These are phyloP conservation scores for Avahi laniger DNA, from an alignment of 2,797 vertebrate genomes.

Conservation along the genomic window DNA sequence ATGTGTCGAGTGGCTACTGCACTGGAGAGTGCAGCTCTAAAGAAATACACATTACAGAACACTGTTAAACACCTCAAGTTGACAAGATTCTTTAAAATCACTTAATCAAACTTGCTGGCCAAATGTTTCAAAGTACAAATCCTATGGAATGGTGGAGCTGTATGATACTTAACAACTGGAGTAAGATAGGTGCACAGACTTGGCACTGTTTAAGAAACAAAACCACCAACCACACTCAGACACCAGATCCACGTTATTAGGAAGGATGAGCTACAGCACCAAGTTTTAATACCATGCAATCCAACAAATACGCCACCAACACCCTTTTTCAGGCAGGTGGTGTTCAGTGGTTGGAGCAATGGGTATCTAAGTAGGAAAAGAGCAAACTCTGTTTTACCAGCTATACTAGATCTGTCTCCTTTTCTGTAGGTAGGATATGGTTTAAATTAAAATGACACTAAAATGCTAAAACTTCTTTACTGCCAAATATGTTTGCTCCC, in stretches of 20 bases:
- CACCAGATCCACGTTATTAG: neutral
- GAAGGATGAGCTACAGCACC: neutral
- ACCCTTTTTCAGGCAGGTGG: neutral
- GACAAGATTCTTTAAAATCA: neutral
- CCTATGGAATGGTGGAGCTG: neutral
- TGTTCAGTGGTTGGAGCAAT: neutral
- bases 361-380: neutral
- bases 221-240: neutral
- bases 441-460: neutral
- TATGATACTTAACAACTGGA: neutral
- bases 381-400: neutral
- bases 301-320: neutral
- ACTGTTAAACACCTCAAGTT: neutral
- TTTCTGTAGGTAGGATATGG: neutral
- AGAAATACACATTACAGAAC: neutral
- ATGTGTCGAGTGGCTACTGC: rapidly evolving
- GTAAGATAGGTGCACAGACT: neutral
- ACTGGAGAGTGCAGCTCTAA: neutral
- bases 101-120: neutral
- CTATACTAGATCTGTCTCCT: neutral
- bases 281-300: neutral
- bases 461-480: neutral
- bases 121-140: neutral
- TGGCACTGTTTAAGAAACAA: neutral
- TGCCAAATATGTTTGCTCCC: rapidly evolving